Evolutionary conservation across 2,888 invertebrate genomes (phyloP).

Genomic region (Drosophila anomalipes): DNA sequence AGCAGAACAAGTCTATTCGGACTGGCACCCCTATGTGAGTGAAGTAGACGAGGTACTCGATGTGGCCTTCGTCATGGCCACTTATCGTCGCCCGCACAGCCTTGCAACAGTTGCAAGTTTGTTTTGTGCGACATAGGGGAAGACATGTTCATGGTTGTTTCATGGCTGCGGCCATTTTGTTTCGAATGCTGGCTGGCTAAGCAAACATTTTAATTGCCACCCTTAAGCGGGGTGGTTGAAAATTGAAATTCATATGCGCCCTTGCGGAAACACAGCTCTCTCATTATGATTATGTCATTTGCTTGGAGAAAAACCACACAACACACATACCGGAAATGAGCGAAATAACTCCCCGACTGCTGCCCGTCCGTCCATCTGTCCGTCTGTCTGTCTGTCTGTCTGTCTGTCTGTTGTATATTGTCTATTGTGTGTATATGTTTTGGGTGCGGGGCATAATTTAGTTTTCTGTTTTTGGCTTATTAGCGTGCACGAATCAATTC

Average conservation of each 20-base stretch:
- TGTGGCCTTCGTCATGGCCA: conserved; percentile 42
- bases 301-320: conserved; percentile 25
- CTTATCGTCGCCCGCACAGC: conserved; percentile 53
- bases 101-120: conserved; percentile 48
- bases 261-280: conserved; percentile 9
- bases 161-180: conserved; percentile 63
- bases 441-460: conserved; percentile 65
- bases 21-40: conserved; percentile 25
- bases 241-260: conserved; percentile 74
- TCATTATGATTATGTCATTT: conserved; percentile 79
- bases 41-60: conserved; percentile 26
- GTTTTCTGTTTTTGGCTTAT: conserved; percentile 76
- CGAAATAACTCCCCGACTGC: conserved; percentile 29
- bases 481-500: conserved; percentile 85
- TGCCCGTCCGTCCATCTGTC: neutral
- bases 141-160: conserved; percentile 21
- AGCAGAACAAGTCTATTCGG: conserved; percentile 23
- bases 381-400: neutral
- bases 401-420: conserved; percentile 5
- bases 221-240: conserved; percentile 62
- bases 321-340: conserved; percentile 46
- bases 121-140: conserved; percentile 3
- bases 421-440: conserved; percentile 9
- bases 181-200: conserved; percentile 26
- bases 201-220: conserved; percentile 78